Percentiles rank a stretch among this genome's conserved stretches.
phyloP scores from a whole-genome alignment of 2,797 vertebrate species.

The Novumbra hubbsi region DNA sequence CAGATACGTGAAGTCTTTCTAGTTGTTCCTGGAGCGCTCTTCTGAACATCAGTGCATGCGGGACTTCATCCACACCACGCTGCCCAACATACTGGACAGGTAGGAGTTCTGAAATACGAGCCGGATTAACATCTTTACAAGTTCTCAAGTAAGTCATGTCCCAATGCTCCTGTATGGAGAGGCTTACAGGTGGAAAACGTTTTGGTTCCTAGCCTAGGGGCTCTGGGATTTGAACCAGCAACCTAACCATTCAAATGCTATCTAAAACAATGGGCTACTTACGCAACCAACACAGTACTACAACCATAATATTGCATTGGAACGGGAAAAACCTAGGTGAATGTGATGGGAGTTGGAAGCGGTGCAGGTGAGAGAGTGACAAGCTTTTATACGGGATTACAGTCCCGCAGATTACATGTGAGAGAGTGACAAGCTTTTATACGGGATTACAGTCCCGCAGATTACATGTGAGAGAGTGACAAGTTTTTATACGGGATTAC shows the following conservation, averaged over 20 bases:
- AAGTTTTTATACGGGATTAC: too few relatives aligned
- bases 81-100: slow-evolving; percentile 18
- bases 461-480: too few relatives aligned
- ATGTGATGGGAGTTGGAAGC: slow-evolving; percentile 86
- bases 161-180: too few relatives aligned
- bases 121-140: too few relatives aligned
- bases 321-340: slow-evolving; percentile 76
- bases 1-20: slow-evolving; percentile 79
- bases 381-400: neutral
- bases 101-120: neutral
- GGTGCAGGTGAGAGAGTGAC: slow-evolving; percentile 78
- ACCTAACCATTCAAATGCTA: neutral
- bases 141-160: too few relatives aligned
- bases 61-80: slow-evolving; percentile 76
- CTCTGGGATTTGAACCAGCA: too few relatives aligned
- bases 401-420: neutral
- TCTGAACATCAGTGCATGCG: slow-evolving; percentile 88
- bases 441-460: too few relatives aligned
- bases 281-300: neutral
- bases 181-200: too few relatives aligned
- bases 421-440: too few relatives aligned
- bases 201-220: too few relatives aligned
- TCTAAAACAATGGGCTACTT: neutral
- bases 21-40: slow-evolving; percentile 81
- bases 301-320: slow-evolving; percentile 66